Conservation (phyloP, 37 sponge, comb jelly and placozoan species). For the Oscarella lobularis region DNA sequence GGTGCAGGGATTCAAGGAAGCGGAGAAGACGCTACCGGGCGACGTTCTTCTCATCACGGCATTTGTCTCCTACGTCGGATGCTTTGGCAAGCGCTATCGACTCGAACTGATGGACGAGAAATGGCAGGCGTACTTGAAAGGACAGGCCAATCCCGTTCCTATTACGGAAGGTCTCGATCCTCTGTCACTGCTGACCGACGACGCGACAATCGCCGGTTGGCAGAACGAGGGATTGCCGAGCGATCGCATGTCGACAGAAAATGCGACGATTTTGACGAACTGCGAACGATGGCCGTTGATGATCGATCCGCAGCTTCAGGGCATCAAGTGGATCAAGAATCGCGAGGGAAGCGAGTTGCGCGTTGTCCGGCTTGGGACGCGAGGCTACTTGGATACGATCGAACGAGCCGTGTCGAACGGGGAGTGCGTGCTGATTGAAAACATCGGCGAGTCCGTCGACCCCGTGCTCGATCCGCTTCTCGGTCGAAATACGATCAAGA, state of each 20-base stretch:
- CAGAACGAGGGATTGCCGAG: constrained; percentile 94
- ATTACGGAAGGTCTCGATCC: constrained; percentile 61
- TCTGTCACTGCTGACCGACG: constrained; percentile 72
- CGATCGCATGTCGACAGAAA: constrained; percentile 93
- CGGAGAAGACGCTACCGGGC: constrained; percentile 81
- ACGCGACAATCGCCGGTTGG: constrained; percentile 84
- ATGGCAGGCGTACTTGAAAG: constrained; percentile 83
- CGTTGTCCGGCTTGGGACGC: constrained; percentile 81
- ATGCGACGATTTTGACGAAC: constrained; percentile 97
- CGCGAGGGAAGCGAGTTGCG: constrained; percentile 64
- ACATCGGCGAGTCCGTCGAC: constrained; percentile 94
- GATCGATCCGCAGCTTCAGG: constrained; percentile 98
- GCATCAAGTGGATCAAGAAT: constrained; percentile 96
- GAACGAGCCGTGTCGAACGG: constrained; percentile 94
- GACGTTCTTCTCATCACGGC: constrained; percentile 92
- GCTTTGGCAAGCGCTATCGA: constrained; percentile 97
- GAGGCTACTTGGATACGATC: constrained; percentile 81
- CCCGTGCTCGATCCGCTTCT: constrained; percentile 94
- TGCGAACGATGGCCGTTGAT: constrained; percentile 92
- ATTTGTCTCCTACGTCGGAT: constrained; percentile 96
- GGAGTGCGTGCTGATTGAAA: constrained; percentile 83
- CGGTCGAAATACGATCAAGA: constrained; percentile 97
- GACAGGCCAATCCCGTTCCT: constrained; percentile 65
- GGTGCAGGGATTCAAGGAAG: constrained; percentile 90
- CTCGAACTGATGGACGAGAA: constrained; percentile 42